phyloP scores from a whole-genome alignment of 2,797 vertebrate genomes.

The Amblyopsis hoosieri region DNA sequence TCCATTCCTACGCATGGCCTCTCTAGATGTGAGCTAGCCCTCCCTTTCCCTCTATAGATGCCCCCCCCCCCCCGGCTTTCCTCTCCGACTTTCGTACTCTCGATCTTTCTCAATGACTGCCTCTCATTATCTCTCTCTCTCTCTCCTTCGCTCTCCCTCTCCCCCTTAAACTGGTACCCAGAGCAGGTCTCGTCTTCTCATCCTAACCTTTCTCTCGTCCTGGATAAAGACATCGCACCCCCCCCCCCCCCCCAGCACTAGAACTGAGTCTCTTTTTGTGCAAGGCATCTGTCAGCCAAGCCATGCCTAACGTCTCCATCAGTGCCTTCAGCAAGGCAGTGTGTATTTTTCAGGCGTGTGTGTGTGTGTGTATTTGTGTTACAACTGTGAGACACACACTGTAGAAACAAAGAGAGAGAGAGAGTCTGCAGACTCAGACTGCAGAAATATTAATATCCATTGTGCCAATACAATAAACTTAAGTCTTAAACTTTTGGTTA shows the following conservation, averaged over 20 bases:
- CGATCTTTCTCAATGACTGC: constrained; percentile 49
- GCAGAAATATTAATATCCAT: too few relatives aligned
- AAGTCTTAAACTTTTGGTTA: neutral
- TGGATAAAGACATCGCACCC: too few relatives aligned
- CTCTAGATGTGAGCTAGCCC: constrained; percentile 41
- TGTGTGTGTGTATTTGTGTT: constrained; percentile 14
- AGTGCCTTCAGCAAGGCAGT: constrained; percentile 22
- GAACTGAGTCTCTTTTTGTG: too few relatives aligned
- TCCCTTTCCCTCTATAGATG: neutral
- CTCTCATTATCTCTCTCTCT: constrained; percentile 19
- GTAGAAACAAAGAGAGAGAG: neutral
- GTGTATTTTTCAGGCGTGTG: constrained; percentile 8
- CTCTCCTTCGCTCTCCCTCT: constrained; percentile 32
- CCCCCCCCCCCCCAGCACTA: too few relatives aligned
- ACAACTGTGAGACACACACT: constrained; percentile 6
- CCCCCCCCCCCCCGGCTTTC: constrained; percentile 18
- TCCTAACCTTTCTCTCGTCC: neutral
- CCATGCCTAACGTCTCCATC: constrained; percentile 53
- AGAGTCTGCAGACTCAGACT: constrained; percentile 10
- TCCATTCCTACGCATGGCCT: constrained; percentile 50
- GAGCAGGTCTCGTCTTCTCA: constrained; percentile 27
- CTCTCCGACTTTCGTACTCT: constrained; percentile 30
- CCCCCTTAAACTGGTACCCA: constrained; percentile 28
- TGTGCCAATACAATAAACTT: neutral
- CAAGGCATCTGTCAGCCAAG: constrained; percentile 40